Evolutionary conservation across 1,140 invertebrate species (phyloP), one percentile per base, ranked within the genome.

Genomic region (Stenopsyche tienmushanensis): DNA sequence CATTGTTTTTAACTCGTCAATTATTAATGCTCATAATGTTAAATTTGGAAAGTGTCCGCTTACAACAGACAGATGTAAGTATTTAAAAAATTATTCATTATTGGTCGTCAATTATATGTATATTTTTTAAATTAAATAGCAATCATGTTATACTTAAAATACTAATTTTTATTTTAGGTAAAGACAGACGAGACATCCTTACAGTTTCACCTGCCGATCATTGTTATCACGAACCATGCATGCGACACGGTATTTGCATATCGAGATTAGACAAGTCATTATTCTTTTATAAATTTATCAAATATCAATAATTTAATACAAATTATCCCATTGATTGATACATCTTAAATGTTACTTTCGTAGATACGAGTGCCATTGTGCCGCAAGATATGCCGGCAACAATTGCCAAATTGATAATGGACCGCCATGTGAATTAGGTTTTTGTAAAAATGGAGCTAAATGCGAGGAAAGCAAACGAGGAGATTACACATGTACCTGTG

Each of bases 331-430:
- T 52, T 49, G 23, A 49, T n/a, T 17, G 18, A 49, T 21, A 49
- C 45, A 49, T 49, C 8, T 49, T 3, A 49, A 49, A 10, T 25
- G 29, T 25, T 47, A 42, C 57, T 49, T 65, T 3, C 70, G 13
- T 34, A 84, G 86, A 63, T 93, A 92, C 77, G 85, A 88, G 70
- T 93, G 92, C 76, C 84, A 86, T 71, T 94, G 91, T 80, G 83
- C 85, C 45, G 83, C 89, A 24, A 83, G 90, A 50, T 93, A 91
- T 76, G 85, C 85, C 59, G 91, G 92, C 66, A 89, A 89, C 80
- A 92, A 92, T 78, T 94, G 92, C 79, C 85, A 93, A 76, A 84
- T 87, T 74, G 91, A 93, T 76, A 83, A 79, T 75, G 86, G 88
- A 60, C 80, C 87, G 70, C 86, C 88, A 13, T 95, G 93, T 74